Evolutionary conservation across 2,113 vertebrate genomes (phyloP).

Genomic region (Brachionichthys hirsutus): DNA sequence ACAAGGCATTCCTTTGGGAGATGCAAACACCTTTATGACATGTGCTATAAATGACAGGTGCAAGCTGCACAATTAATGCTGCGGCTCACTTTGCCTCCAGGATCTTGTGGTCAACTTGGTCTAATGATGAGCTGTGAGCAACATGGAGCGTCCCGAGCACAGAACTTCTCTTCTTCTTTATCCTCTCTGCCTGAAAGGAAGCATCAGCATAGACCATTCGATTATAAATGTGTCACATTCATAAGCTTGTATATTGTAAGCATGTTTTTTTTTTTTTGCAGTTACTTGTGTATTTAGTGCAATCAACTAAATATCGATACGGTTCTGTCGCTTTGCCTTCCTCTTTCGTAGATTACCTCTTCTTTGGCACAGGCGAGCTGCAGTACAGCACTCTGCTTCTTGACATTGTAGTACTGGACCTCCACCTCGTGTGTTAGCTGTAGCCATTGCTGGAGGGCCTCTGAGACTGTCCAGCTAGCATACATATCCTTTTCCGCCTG

Average conservation of each 20-base stretch:
- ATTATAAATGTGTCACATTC: background rate
- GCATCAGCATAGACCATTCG: background rate
- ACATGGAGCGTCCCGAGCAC: constrained; percentile 93
- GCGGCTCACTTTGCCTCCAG: constrained; percentile 92
- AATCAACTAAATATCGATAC: too few species aligned
- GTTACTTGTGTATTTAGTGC: background rate
- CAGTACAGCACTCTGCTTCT: constrained; percentile 92
- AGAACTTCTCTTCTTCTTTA: constrained; percentile 96
- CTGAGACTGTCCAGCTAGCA: constrained; percentile 74
- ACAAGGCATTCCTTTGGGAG: constrained; percentile 85
- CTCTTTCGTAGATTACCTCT: constrained; percentile 80
- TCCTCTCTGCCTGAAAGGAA: constrained; percentile 88
- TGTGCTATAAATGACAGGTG: too few species aligned
- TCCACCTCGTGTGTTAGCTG: constrained; percentile 96
- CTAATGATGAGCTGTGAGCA: constrained; percentile 94
- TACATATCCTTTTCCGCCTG: constrained; percentile 78
- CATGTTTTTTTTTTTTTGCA: background rate
- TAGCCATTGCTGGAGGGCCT: constrained; percentile 92
- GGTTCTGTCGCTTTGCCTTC: background rate
- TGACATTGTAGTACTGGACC: constrained; percentile 95
- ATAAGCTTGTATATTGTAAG: too few species aligned
- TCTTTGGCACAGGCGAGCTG: constrained; percentile 90
- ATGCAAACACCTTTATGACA: constrained; percentile 2
- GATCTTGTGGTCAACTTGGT: constrained; percentile 97
- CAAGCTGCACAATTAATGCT: too few species aligned